Percentiles rank a stretch among this genome's conserved stretches.
Conservation (phyloP, 2,888 invertebrate genomes). For the Leptopterna dolabrata region DNA sequence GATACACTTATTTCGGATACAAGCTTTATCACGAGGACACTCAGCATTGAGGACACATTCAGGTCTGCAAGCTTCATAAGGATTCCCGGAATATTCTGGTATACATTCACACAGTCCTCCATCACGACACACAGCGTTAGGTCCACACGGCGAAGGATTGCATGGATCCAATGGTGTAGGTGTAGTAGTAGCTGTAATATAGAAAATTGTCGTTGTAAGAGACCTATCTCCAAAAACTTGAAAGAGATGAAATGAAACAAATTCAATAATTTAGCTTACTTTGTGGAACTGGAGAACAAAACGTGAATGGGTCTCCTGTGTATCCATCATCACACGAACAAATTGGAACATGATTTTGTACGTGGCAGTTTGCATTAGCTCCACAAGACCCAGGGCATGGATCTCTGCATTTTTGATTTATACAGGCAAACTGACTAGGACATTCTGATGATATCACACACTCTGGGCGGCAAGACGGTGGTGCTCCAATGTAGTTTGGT, state of each 20-base stretch:
- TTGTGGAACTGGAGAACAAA: slow-evolving; percentile 69
- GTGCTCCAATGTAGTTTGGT: slow-evolving; percentile 81
- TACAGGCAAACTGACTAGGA: slow-evolving; percentile 83
- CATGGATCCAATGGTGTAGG: slow-evolving; percentile 73
- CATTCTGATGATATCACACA: slow-evolving; percentile 89
- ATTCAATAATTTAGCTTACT: slow-evolving; percentile 21
- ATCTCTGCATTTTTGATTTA: slow-evolving; percentile 87
- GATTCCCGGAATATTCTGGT: slow-evolving; percentile 85
- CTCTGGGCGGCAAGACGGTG: slow-evolving; percentile 85
- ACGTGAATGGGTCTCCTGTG: slow-evolving; percentile 87
- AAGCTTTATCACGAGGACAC: slow-evolving; percentile 80
- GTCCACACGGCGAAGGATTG: slow-evolving; percentile 88
- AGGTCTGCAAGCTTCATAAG: slow-evolving; percentile 83
- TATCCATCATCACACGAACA: slow-evolving; percentile 87
- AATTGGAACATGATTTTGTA: slow-evolving; percentile 87
- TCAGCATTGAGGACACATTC: slow-evolving; percentile 89
- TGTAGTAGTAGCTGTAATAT: slow-evolving; percentile 65
- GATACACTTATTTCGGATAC: slow-evolving; percentile 79
- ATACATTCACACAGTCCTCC: slow-evolving; percentile 82
- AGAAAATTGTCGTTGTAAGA: no score
- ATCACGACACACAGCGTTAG: slow-evolving; percentile 83
- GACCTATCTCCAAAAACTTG: no score
- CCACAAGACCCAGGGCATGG: slow-evolving; percentile 91
- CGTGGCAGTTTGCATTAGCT: slow-evolving; percentile 83
- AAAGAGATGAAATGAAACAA: not conserved